phyloP scores from a whole-genome alignment of 2,888 invertebrate species.

The Omphaloscelis lunosa region DNA sequence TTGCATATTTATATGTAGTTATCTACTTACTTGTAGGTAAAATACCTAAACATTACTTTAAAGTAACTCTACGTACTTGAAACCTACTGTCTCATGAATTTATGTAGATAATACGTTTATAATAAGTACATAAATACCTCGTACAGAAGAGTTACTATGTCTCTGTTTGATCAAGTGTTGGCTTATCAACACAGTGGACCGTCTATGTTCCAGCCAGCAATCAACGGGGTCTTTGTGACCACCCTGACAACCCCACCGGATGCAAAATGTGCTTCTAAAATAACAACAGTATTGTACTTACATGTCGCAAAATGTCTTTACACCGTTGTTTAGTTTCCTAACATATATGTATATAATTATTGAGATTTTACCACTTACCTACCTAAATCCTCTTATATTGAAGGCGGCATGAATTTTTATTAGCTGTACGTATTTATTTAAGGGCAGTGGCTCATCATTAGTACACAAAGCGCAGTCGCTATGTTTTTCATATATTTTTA shows the following conservation, averaged over 20 bases:
- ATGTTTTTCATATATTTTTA: not conserved
- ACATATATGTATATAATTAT: not conserved
- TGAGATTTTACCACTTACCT: not conserved
- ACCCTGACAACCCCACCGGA: slow-evolving; percentile 81
- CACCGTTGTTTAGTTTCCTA: slow-evolving; percentile 28
- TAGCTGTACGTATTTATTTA: not conserved
- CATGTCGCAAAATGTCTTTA: slow-evolving; percentile 61
- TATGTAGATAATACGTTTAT: slow-evolving; percentile 25
- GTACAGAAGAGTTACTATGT: slow-evolving; percentile 64
- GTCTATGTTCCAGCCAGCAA: slow-evolving; percentile 71
- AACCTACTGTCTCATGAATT: slow-evolving; percentile 11
- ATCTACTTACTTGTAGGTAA: not conserved
- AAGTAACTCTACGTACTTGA: not conserved
- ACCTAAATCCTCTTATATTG: not conserved
- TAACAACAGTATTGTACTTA: slow-evolving; percentile 60
- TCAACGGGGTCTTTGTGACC: slow-evolving; percentile 80
- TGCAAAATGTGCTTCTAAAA: slow-evolving; percentile 69
- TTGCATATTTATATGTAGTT: not conserved
- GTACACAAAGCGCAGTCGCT: not conserved
- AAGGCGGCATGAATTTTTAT: not conserved
- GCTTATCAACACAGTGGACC: slow-evolving; percentile 80
- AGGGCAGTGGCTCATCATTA: not conserved
- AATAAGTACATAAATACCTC: slow-evolving; percentile 44
- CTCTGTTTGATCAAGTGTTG: slow-evolving; percentile 88
- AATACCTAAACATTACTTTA: not conserved